These are phyloP conservation scores for Dolichoris vasculosae DNA, from an alignment of 1,140 invertebrate genomes.

Conservation along the genomic window DNA sequence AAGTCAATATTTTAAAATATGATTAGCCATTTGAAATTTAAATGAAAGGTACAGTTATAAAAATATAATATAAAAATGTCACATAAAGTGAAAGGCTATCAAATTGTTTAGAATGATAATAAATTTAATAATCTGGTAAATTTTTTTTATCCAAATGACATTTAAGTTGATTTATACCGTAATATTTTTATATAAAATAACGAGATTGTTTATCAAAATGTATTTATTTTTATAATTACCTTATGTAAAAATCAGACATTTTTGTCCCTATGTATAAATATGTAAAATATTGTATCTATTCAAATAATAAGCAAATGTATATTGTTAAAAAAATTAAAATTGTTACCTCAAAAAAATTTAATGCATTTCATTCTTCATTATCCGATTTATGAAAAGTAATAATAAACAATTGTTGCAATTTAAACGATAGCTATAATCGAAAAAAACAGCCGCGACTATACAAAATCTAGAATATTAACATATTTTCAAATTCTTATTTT, in stretches of 20 bases:
- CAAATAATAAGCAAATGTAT: constrained; percentile 12
- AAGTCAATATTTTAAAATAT: not conserved
- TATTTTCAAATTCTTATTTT: too few species aligned
- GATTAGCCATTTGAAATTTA: not conserved
- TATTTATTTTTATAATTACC: constrained; percentile 6
- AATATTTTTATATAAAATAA: not conserved
- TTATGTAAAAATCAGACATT: not conserved
- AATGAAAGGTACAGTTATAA: not conserved
- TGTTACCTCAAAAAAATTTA: constrained; percentile 23
- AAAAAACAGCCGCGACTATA: too few species aligned
- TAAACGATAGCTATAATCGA: too few species aligned
- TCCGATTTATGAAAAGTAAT: not conserved
- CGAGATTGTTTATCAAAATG: not conserved
- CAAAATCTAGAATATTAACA: too few species aligned
- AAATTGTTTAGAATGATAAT: not conserved
- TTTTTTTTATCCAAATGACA: not conserved
- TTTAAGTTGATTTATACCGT: not conserved
- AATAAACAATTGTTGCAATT: not conserved
- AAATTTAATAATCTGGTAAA: not conserved
- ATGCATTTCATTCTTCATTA: not conserved
- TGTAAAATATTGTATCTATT: constrained; percentile 15
- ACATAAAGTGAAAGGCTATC: not conserved
- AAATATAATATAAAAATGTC: not conserved
- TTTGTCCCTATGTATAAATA: not conserved
- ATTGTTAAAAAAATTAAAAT: constrained; percentile 37